phyloP scores from a whole-genome alignment of 2,797 vertebrate genomes.

The Parotocinclus haroldoi region DNA sequence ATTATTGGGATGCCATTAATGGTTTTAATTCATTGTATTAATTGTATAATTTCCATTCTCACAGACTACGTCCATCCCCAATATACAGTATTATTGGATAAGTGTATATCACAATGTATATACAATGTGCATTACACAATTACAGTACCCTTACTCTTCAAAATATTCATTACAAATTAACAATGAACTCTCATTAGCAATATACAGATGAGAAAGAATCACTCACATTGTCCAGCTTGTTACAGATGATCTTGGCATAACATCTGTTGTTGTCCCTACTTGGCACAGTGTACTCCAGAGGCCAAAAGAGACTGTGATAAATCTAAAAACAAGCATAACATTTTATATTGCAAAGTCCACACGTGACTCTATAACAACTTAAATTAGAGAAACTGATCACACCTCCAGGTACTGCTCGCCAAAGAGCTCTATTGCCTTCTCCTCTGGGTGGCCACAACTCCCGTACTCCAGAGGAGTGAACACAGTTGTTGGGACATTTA shows the following conservation, averaged over 20 bases:
- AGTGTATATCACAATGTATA: no score
- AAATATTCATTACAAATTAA: no score
- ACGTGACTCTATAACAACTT: background rate
- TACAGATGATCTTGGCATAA: constrained; percentile 91
- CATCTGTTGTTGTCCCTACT: constrained; percentile 86
- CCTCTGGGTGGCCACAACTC: constrained; percentile 87
- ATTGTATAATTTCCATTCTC: no score
- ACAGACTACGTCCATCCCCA: no score
- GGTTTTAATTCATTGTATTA: no score
- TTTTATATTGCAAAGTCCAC: background rate
- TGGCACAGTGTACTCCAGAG: constrained; percentile 89
- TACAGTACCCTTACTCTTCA: no score
- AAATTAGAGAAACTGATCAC: constrained; percentile 19
- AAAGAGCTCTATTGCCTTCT: constrained; percentile 76
- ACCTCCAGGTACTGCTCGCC: constrained; percentile 85
- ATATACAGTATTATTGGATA: no score
- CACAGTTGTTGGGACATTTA: constrained; percentile 92
- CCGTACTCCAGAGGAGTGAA: constrained; percentile 97
- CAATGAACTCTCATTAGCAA: no score
- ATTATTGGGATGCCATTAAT: no score
- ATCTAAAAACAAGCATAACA: constrained; percentile 64
- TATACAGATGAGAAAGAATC: no score
- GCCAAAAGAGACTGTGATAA: constrained; percentile 91
- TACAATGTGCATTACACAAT: no score
- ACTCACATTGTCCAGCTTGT: constrained; percentile 82